Conservation (phyloP, 1,140 invertebrate genomes). For the Colletes gigas region DNA sequence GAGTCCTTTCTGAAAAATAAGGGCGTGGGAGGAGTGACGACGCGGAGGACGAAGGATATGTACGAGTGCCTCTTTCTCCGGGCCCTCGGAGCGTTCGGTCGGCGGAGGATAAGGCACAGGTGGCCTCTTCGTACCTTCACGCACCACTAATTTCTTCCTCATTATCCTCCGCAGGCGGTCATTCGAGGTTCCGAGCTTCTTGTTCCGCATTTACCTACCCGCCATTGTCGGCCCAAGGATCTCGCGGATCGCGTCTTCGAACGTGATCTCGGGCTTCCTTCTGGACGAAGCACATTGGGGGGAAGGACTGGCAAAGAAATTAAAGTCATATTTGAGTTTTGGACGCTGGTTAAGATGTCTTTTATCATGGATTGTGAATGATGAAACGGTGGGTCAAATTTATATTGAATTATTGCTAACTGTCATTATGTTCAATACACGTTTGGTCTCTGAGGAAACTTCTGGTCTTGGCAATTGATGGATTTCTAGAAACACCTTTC, state of each 20-base stretch:
- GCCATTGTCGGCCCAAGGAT: slow-evolving; percentile 40
- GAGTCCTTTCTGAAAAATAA: slow-evolving; percentile 55
- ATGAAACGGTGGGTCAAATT: too few species aligned
- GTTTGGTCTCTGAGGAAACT: too few species aligned
- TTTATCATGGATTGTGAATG: too few species aligned
- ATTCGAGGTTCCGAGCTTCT: slow-evolving; percentile 56
- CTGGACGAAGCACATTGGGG: too few species aligned
- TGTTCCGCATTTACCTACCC: slow-evolving; percentile 57
- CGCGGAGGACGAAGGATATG: slow-evolving; percentile 36
- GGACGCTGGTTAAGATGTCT: too few species aligned
- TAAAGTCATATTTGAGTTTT: too few species aligned
- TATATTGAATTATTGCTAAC: too few species aligned
- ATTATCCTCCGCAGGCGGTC: slow-evolving; percentile 68
- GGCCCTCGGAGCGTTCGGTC: not conserved
- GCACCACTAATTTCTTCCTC: slow-evolving; percentile 77
- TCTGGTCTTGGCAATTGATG: too few species aligned
- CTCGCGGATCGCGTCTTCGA: slow-evolving; percentile 32
- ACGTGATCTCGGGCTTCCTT: slow-evolving; percentile 5
- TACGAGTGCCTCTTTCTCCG: slow-evolving; percentile 28
- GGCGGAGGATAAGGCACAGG: slow-evolving; percentile 66
- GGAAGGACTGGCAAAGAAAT: too few species aligned
- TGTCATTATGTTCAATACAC: too few species aligned
- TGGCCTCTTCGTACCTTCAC: slow-evolving; percentile 74
- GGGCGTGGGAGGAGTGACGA: slow-evolving; percentile 64
- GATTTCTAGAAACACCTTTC: too few species aligned